Percentiles rank a stretch among this genome's conserved stretches.
Conservation (phyloP, 2,888 invertebrate species). For the Melangyna quadrimaculata region DNA sequence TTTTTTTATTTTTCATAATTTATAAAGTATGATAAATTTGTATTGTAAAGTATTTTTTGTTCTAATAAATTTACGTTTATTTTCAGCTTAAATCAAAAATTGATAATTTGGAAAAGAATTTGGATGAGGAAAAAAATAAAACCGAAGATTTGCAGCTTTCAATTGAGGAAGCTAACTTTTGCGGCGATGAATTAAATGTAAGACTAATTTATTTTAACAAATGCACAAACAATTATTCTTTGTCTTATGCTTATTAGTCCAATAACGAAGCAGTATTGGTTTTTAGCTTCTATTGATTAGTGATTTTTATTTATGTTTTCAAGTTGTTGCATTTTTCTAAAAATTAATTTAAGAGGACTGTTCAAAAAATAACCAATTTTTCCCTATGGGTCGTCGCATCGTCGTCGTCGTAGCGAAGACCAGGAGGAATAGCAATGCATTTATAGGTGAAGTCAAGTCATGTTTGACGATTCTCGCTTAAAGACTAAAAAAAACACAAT, state of each 20-base stretch:
- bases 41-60: slow-evolving; percentile 1
- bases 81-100: slow-evolving; percentile 83
- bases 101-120: slow-evolving; percentile 83
- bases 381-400: too few relatives aligned
- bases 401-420: too few relatives aligned
- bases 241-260: not conserved
- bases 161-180: slow-evolving; percentile 94
- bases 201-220: slow-evolving; percentile 73
- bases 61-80: slow-evolving; percentile 26
- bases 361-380: too few relatives aligned
- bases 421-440: too few relatives aligned
- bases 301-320: not conserved
- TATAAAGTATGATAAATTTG: not conserved
- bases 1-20: slow-evolving; percentile 37
- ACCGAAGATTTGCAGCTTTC: slow-evolving; percentile 95
- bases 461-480: too few relatives aligned
- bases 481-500: too few relatives aligned
- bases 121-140: slow-evolving; percentile 90
- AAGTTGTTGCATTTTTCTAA: too few relatives aligned
- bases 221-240: not conserved
- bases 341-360: not conserved
- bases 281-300: not conserved
- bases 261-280: not conserved
- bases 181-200: slow-evolving; percentile 94
- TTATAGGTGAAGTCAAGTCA: too few relatives aligned